Evolutionary conservation across 2,797 vertebrate species (phyloP), one percentile per base, ranked within the genome.

Genomic region (Semotilus atromaculatus): DNA sequence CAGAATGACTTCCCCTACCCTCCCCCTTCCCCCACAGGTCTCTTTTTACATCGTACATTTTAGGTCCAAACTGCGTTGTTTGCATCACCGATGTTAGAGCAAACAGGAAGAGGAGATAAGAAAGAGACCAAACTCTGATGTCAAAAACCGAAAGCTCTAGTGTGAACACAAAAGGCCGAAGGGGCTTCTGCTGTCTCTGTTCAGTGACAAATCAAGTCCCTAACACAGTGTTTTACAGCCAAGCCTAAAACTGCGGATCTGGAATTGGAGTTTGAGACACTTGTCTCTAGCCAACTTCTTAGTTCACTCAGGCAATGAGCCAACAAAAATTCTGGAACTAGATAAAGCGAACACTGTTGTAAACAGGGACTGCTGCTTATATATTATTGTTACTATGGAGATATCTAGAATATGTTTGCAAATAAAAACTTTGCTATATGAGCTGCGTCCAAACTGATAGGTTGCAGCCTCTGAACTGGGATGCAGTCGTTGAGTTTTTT

Each of bases 181-280:
- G 75, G 75, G 83, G 38, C 70, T 73, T 87, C 81, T 84, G 82
- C 71, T 79, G 38, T 80, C 60, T 86, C 82, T 85, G 80, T 84
- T 85, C 82, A 68, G 80, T 83, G 88, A 85, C 85, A 87, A 71
- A 77, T 87, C 83, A 40, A 62, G 68, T 36, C 68, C 64, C 66
- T 38, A 77, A 83, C 48, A 71, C 77, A 36, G 4, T 70, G 85
- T 80, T 85, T 74, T 29, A 76, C 72, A 86, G 62, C 66, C 66
- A 74, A 73, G 68, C 23, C 77, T 85, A 67, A 87, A 60, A 75
- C 23, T 75, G 23, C 72, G 40, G 60, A 71, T 81, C 85, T 78
- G 58, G 76, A 81, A 29, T 76, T 43, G 66, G 62, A 31, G 26
- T 23, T 71, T 62, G 36, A 85, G 58, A 83, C 53, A 68, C 74